These are phyloP conservation scores for Archegozetes longisetosus DNA, from an alignment of 1,140 invertebrate genomes.

Conservation along the genomic window DNA sequence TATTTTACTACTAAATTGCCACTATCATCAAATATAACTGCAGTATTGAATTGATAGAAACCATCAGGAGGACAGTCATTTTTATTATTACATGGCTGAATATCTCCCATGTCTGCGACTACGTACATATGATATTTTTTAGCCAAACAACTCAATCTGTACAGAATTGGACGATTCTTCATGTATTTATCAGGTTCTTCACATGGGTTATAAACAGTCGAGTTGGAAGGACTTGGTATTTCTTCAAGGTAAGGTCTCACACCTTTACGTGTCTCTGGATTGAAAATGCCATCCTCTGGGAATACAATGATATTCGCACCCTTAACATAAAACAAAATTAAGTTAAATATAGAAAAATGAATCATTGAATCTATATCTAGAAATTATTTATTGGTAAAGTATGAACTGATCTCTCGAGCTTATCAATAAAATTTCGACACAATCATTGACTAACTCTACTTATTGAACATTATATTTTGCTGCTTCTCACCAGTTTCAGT, in stretches of 20 bases:
- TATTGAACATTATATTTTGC: no score
- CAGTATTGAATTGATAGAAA: slow-evolving; percentile 47
- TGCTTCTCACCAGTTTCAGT: no score
- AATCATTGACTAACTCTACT: no score
- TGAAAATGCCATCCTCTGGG: slow-evolving; percentile 45
- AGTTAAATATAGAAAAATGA: neutral
- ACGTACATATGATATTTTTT: slow-evolving; percentile 37
- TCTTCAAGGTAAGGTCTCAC: neutral
- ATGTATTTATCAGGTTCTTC: neutral
- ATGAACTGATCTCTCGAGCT: no score
- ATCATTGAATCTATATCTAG: no score
- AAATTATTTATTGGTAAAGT: no score
- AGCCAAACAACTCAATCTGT: slow-evolving; percentile 39
- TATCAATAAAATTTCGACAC: no score
- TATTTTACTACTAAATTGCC: slow-evolving; percentile 47
- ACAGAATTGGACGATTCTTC: slow-evolving; percentile 22
- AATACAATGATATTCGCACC: slow-evolving; percentile 62
- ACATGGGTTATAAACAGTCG: slow-evolving; percentile 9
- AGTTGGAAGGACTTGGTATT: slow-evolving; percentile 8
- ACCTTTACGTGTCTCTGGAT: neutral
- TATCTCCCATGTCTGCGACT: slow-evolving; percentile 50
- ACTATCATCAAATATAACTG: slow-evolving; percentile 49
- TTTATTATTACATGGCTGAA: slow-evolving; percentile 23
- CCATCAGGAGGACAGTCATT: slow-evolving; percentile 28
- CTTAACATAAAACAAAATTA: slow-evolving; percentile 27